phyloP scores from a whole-genome alignment of 1,140 invertebrate genomes.

The Microplitis demolitor region DNA sequence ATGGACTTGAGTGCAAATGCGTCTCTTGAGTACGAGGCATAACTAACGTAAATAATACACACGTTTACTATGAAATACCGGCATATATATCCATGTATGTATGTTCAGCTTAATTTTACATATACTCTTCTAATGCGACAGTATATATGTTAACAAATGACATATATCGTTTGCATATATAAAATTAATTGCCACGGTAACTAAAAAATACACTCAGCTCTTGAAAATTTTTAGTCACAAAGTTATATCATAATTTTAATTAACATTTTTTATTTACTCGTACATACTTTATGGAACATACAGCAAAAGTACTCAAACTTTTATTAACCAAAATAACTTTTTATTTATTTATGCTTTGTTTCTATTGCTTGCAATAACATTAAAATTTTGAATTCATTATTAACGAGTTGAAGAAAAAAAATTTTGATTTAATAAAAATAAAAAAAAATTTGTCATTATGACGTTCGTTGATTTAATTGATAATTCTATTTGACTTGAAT shows the following conservation, averaged over 20 bases:
- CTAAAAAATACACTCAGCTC: constrained; percentile 17
- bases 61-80: constrained; percentile 17
- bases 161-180: constrained; percentile 33
- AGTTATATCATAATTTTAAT: background rate
- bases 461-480: background rate
- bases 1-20: constrained; percentile 50
- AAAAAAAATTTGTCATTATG: no score
- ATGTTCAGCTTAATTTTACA: background rate
- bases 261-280: no score
- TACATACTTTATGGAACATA: no score
- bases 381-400: no score
- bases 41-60: constrained; percentile 31
- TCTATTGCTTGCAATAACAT: no score
- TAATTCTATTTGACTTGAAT: no score
- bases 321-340: no score
- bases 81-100: background rate
- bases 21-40: constrained; percentile 29
- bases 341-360: no score
- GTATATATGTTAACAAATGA: constrained; percentile 32
- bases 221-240: background rate
- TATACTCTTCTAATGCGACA: constrained; percentile 18
- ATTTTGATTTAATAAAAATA: no score
- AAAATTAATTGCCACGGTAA: constrained; percentile 17
- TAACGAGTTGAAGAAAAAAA: no score
- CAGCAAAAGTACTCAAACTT: no score